A percentile compares a stretch with the other conserved stretches of the same genome.
Conservation (phyloP, 2,888 invertebrate genomes). For the Antheraea assamensis region DNA sequence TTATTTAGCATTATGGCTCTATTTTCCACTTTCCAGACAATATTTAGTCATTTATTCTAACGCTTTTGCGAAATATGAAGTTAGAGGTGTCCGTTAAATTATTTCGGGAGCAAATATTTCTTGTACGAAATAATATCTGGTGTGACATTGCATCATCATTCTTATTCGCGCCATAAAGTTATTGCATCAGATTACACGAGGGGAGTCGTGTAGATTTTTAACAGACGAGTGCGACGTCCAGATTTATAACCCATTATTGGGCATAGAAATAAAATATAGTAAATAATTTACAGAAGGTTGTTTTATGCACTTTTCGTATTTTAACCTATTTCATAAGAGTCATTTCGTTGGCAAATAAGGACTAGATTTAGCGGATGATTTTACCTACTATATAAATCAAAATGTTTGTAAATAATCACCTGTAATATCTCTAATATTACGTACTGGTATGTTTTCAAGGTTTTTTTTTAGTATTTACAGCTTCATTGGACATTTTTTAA, state of each 20-base stretch:
- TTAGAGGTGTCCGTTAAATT: neutral
- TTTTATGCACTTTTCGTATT: neutral
- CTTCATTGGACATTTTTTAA: too few species aligned
- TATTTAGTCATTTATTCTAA: too few species aligned
- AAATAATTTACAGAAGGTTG: neutral
- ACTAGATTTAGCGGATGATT: too few species aligned
- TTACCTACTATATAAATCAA: too few species aligned
- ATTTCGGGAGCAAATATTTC: neutral
- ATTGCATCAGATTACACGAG: conserved; percentile 2
- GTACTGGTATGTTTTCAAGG: too few species aligned
- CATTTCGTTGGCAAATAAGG: too few species aligned
- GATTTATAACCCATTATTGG: neutral
- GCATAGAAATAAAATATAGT: neutral
- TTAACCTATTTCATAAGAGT: neutral
- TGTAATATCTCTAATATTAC: too few species aligned
- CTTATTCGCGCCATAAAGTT: neutral
- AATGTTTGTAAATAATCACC: too few species aligned
- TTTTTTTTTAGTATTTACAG: too few species aligned
- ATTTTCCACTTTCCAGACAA: too few species aligned
- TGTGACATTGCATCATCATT: neutral
- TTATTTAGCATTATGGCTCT: too few species aligned
- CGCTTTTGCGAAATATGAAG: too few species aligned
- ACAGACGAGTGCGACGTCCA: neutral
- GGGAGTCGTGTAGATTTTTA: neutral
- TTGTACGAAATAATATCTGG: neutral